Evolutionary conservation across 1,140 invertebrate species (phyloP), one percentile per base, ranked within the genome.

Genomic region (Melanaphis sacchari): DNA sequence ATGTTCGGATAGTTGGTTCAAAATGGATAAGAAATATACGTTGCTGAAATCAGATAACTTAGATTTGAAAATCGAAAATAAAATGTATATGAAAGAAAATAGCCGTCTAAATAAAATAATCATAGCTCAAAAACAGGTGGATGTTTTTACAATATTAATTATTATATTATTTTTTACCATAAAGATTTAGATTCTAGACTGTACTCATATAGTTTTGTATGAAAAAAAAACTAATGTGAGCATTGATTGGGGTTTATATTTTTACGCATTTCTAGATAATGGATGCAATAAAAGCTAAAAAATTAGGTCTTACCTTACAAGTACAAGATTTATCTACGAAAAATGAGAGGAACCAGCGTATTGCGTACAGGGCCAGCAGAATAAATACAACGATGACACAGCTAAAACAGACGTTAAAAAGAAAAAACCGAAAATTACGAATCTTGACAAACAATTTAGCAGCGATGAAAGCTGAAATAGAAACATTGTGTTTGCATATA

Each of bases 11-110:
- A 82, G 36, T 22, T 93, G 91, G 91, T 84, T 93, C n/a, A 82
- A 49, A n/a, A 84, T 93, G 43, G 52, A 84, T 41, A 93, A 84
- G 49, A 93, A 93, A 52, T 93, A 93, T 36, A 24, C 41, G 1
- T 49, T 26, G 9, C 18, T 93, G 3, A 93, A 93, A 54, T n/a
- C 43, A 26, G 91, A 93, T 18, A 93, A 93, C 31, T 85, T 93
- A 22, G 91, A 93, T 84, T 82, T 93, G 26, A 93, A 93, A 93
- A 52, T 93, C 2, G 91, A 93, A 31, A 93, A 93, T 24, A 93
- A 93, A 93, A 93, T 93, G 76, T 84, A 49, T 15, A 38, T 31
- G 7, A 93, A 52, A 84, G 91, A 93, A 11, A 93, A 93, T 38
- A 54, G 91, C 40, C 91, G 91, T 15, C 91, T 93, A 9, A 82